Evolutionary conservation across 2,113 vertebrate genomes (phyloP).

Genomic region (Pheucticus melanocephalus): DNA sequence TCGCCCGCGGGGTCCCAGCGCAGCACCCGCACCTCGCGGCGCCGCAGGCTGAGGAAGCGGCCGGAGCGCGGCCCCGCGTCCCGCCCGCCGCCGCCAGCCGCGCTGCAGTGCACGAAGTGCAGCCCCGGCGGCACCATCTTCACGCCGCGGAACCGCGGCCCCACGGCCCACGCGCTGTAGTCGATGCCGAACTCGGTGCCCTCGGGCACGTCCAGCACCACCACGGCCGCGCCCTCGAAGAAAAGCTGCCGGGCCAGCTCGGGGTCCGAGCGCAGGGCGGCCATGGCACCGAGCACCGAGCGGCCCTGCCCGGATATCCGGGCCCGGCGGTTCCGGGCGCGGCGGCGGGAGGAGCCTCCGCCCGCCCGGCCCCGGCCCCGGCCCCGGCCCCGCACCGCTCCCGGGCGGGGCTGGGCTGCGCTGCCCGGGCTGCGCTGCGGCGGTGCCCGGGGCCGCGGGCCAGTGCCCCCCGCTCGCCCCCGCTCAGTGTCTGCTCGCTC

Average conservation of each 20-base stretch:
- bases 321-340: background rate
- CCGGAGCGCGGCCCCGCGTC: slow-evolving; percentile 87
- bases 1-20: slow-evolving; percentile 83
- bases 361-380: too few species aligned
- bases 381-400: too few species aligned
- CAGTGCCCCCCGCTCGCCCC: accelerated
- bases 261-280: slow-evolving; percentile 74
- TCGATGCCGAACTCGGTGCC: slow-evolving; percentile 93
- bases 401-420: too few species aligned
- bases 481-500: too few species aligned
- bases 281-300: background rate
- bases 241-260: slow-evolving; percentile 86
- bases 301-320: background rate
- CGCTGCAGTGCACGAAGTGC: slow-evolving; percentile 90
- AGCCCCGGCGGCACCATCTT: slow-evolving; percentile 97
- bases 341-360: background rate
- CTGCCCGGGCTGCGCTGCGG: too few species aligned
- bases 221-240: slow-evolving; percentile 88
- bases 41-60: slow-evolving; percentile 83
- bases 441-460: accelerated
- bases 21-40: slow-evolving; percentile 78
- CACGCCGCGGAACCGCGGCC: slow-evolving; percentile 89
- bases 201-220: slow-evolving; percentile 85
- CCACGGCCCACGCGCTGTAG: slow-evolving; percentile 89
- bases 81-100: slow-evolving; percentile 71